Percentiles rank a stretch among this genome's conserved stretches.
These are phyloP conservation scores for Agrypnus murinus DNA, from an alignment of 2,888 invertebrate species.

Conservation along the genomic window DNA sequence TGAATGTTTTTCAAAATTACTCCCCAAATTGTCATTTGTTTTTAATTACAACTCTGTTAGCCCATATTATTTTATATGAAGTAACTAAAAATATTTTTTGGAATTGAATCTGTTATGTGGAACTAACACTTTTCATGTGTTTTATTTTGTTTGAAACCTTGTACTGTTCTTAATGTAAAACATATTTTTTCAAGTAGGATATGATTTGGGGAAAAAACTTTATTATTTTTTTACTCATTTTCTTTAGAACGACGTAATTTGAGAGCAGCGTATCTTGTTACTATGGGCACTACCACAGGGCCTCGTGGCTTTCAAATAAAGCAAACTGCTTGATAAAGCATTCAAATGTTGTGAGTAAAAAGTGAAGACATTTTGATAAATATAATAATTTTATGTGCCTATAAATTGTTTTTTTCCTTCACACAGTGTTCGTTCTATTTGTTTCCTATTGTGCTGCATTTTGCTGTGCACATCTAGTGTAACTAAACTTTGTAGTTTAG, in stretches of 20 bases:
- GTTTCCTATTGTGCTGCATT: constrained; percentile 23
- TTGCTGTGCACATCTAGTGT: constrained; percentile 2
- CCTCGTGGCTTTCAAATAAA: constrained; percentile 66
- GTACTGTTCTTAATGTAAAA: too few relatives aligned
- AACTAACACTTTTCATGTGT: too few relatives aligned
- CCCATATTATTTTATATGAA: too few relatives aligned
- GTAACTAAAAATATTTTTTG: too few relatives aligned
- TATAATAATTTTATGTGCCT: constrained; percentile 6
- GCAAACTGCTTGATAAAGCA: constrained; percentile 62
- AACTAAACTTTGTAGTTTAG: constrained; percentile 21
- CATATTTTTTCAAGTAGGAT: too few relatives aligned
- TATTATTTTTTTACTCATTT: constrained; percentile 29
- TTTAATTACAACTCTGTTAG: too few relatives aligned
- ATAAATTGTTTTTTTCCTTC: constrained; percentile 16
- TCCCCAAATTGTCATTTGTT: too few relatives aligned
- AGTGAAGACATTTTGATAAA: not conserved
- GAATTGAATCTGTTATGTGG: too few relatives aligned
- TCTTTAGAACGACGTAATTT: constrained; percentile 67
- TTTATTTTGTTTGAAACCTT: too few relatives aligned
- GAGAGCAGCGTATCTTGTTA: constrained; percentile 69
- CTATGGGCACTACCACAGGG: constrained; percentile 65
- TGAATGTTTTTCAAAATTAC: constrained; percentile 9
- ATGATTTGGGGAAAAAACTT: not conserved
- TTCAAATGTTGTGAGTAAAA: constrained; percentile 46
- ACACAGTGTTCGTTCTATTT: constrained; percentile 27